phyloP scores from a whole-genome alignment of 2,113 vertebrate genomes.

The Diadophis punctatus region DNA sequence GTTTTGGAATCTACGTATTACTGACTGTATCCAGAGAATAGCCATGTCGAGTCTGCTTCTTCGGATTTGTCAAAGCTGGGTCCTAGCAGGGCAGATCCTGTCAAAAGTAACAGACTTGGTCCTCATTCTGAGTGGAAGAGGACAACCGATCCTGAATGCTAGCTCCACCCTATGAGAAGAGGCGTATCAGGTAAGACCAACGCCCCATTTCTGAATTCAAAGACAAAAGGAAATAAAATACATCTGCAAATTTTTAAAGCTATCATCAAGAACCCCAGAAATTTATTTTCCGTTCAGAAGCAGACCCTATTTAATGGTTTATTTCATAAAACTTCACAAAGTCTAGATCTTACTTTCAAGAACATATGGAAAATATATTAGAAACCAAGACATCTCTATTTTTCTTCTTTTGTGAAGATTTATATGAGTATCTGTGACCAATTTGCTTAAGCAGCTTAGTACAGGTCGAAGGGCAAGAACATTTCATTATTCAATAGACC shows the following conservation, averaged over 20 bases:
- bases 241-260: background rate
- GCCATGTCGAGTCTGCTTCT: too few relatives aligned
- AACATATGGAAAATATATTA: constrained; percentile 13
- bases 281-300: background rate
- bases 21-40: too few relatives aligned
- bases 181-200: too few relatives aligned
- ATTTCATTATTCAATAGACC: background rate
- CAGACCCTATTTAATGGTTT: background rate
- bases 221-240: background rate
- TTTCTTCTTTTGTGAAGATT: background rate
- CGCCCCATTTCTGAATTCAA: background rate
- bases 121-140: too few relatives aligned
- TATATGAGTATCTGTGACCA: background rate
- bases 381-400: constrained; percentile 10
- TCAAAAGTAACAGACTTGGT: too few relatives aligned
- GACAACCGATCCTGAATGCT: too few relatives aligned
- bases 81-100: too few relatives aligned
- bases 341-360: background rate
- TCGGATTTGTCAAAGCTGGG: too few relatives aligned
- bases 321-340: background rate
- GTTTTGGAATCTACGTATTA: too few relatives aligned
- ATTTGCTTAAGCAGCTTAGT: background rate
- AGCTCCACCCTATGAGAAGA: too few relatives aligned
- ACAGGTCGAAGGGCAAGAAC: background rate
- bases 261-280: background rate